These are phyloP conservation scores for Drosophila punjabiensis DNA, from an alignment of 1,140 invertebrate species.

Conservation along the genomic window DNA sequence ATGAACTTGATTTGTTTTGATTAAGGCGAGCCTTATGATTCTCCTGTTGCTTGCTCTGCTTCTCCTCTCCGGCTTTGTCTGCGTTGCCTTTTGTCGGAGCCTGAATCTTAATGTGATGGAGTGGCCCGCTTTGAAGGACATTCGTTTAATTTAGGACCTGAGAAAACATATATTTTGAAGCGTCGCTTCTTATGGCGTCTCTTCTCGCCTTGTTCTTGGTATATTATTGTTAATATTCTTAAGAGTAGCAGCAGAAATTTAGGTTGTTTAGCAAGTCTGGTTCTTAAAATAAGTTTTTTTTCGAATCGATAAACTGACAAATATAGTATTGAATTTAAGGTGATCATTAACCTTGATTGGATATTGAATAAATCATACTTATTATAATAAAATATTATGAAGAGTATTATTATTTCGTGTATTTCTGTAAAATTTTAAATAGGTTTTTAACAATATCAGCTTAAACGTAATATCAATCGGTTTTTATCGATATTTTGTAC, in stretches of 20 bases:
- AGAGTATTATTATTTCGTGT: no score
- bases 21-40: conserved; percentile 15
- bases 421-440: no score
- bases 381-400: neutral
- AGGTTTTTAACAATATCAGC: no score
- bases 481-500: neutral
- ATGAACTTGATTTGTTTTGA: conserved; percentile 22
- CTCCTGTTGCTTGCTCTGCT: conserved; percentile 15
- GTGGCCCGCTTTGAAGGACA: conserved; percentile 20
- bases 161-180: conserved; percentile 19
- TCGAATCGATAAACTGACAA: neutral
- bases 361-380: neutral
- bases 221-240: conserved; percentile 2
- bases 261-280: neutral
- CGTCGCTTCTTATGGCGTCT: conserved; percentile 3
- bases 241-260: neutral
- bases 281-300: neutral
- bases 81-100: conserved; percentile 8
- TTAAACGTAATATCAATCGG: neutral
- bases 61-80: conserved; percentile 8
- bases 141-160: conserved; percentile 22
- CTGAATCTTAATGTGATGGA: conserved; percentile 16
- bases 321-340: neutral
- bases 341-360: neutral
- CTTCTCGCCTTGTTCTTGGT: neutral